Evolutionary conservation across 2,113 vertebrate genomes (phyloP).

Genomic region (Isichthys henryi): DNA sequence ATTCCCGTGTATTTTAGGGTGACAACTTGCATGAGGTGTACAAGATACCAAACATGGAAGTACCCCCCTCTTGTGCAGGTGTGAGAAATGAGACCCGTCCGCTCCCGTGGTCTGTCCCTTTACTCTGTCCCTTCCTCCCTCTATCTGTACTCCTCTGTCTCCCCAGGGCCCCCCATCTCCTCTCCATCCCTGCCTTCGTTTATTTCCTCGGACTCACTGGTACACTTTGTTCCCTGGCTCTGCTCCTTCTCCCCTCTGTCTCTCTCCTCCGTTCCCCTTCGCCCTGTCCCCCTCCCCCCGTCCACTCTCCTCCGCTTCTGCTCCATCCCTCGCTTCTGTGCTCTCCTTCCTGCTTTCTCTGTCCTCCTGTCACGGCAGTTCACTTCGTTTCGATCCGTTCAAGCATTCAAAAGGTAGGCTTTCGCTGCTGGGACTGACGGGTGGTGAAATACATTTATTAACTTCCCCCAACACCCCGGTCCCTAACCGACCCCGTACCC

Average conservation of each 20-base stretch:
- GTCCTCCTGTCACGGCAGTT: not conserved
- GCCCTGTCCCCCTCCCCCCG: not conserved
- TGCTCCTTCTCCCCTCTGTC: not conserved
- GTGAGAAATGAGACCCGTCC: not conserved
- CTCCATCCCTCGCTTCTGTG: not conserved
- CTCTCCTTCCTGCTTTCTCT: not conserved
- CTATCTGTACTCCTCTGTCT: not conserved
- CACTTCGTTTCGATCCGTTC: not conserved
- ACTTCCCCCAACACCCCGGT: not conserved
- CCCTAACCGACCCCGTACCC: not conserved
- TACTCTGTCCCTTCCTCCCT: not conserved
- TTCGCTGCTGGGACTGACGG: not conserved
- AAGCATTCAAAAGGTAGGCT: not conserved
- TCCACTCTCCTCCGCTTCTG: not conserved
- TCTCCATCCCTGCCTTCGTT: not conserved
- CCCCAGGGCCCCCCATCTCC: not conserved
- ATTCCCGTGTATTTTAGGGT: constrained; percentile 30
- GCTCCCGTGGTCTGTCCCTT: not conserved
- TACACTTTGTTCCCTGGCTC: not conserved
- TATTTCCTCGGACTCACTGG: not conserved
- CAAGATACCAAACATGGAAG: constrained; percentile 53
- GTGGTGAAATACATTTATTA: not conserved
- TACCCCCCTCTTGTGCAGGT: constrained; percentile 53
- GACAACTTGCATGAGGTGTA: constrained; percentile 50
- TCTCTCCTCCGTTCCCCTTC: not conserved